Conservation (phyloP, 2,888 invertebrate species). For the Plebejus anna region DNA sequence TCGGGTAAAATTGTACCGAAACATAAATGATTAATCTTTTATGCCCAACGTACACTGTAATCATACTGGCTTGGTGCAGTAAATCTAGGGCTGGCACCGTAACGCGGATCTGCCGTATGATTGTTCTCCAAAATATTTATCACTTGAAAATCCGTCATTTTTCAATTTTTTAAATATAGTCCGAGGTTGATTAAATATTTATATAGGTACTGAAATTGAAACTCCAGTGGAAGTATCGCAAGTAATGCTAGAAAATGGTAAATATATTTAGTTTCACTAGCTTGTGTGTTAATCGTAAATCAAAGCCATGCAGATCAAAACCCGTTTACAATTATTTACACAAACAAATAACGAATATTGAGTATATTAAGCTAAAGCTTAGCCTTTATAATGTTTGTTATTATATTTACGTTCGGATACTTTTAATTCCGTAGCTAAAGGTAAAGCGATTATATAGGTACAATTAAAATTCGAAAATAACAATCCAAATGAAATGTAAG, state of each 20-base stretch:
- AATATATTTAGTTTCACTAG: no score
- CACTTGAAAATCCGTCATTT: slow-evolving; percentile 1
- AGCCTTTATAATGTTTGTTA: background rate
- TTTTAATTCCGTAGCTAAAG: background rate
- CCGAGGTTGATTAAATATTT: background rate
- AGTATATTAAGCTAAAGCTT: no score
- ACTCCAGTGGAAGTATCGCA: background rate
- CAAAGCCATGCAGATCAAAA: no score
- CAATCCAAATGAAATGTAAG: background rate
- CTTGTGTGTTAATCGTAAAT: no score
- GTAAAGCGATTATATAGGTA: no score
- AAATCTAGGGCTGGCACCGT: slow-evolving; percentile 20
- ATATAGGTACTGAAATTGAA: background rate
- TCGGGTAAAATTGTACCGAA: slow-evolving; percentile 34
- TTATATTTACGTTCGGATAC: background rate
- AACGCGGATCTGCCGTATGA: background rate
- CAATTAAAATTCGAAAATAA: background rate
- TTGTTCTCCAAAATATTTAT: slow-evolving; percentile 6
- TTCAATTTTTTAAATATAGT: background rate
- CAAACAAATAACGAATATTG: no score
- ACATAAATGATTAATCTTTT: slow-evolving; percentile 39
- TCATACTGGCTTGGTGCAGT: slow-evolving; percentile 34
- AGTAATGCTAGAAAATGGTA: no score
- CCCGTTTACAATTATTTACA: no score
- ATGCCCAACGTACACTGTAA: slow-evolving; percentile 37